Percentiles rank a stretch among this genome's conserved stretches.
Conservation (phyloP, 2,888 invertebrate genomes). For the Strigamia maritima region DNA sequence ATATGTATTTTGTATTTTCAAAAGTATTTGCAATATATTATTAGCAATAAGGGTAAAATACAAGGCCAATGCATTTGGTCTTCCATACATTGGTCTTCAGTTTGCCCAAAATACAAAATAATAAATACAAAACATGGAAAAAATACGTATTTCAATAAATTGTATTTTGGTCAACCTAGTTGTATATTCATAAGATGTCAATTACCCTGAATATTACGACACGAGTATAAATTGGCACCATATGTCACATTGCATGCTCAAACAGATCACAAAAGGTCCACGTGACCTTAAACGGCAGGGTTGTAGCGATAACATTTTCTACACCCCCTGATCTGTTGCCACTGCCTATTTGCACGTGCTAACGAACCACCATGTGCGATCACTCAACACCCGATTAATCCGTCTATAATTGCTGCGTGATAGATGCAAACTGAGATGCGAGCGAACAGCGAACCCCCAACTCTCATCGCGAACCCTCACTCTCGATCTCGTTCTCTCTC, state of each 20-base stretch:
- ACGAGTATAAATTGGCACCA: neutral
- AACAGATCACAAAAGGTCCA: neutral
- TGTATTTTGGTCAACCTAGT: too few relatives aligned
- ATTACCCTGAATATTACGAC: neutral
- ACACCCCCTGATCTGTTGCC: neutral
- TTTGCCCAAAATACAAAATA: too few relatives aligned
- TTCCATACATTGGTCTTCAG: too few relatives aligned
- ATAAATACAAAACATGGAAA: too few relatives aligned
- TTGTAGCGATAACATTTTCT: neutral
- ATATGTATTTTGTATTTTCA: too few relatives aligned
- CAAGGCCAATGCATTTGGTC: too few relatives aligned
- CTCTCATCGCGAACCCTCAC: too few relatives aligned
- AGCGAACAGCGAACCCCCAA: too few relatives aligned
- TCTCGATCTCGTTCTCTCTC: neutral
- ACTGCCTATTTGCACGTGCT: neutral
- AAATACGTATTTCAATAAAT: too few relatives aligned
- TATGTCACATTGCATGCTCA: neutral
- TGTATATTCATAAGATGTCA: too few relatives aligned
- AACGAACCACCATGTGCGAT: neutral
- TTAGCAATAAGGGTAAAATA: too few relatives aligned
- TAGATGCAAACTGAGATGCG: neutral
- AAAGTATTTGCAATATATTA: too few relatives aligned
- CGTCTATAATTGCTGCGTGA: conserved; percentile 4
- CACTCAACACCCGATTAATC: conserved; percentile 1
- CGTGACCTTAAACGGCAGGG: neutral